Base-by-base conservation (phyloP, 2,888 invertebrate genomes). In the Apotomis capreana region DNA sequence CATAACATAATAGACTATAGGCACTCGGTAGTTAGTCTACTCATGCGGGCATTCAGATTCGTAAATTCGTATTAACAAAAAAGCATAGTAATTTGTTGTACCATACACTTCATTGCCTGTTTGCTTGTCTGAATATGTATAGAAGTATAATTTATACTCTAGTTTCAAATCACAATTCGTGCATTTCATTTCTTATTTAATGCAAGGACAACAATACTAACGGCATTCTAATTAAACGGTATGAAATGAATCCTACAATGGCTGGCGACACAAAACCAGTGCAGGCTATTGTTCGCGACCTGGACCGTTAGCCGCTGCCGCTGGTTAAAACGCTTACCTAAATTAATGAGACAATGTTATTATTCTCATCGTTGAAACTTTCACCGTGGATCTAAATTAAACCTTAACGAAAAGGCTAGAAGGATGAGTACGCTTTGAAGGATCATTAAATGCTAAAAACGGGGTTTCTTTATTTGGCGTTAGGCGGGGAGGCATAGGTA, bases 301-400 rank as follows among this genome's bases (percentile, higher is more conserved):
- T 61, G 57, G n/a, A 40, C 69, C 62, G 69, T 57, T 62, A 69
- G 51, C 15, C 51, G 37, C 62, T 57, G 51, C 15, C 51, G 37
- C 62, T 57, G 49, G 62, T 62, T 51, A 26, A 37, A 61, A 13
- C 12, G 26, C 12, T 46, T 44, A 49, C 49, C 49, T n/a, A 51
- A 69, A 63, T 40, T 51, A 57, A 69, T 55, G 57, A 55, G 51
- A 55, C 69, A 62, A 37, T 54, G 15, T 64, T 54, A 40, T 55
- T n/a, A 62, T 62, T 40, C 37, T 57, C 62, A 62, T 62, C 55
- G 55, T 55, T 57, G 12, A 55, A 61, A 49, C 12, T 37, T 26
- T 49, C 8, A 49, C 49, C 10, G 69, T 5, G 13, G 6, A 26
- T 36, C 1, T 13, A 40, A 54, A 64, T 15, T 0, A 5, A 4